These are phyloP conservation scores for Ennomos fuscantarius DNA, from an alignment of 2,888 invertebrate species.

Conservation along the genomic window DNA sequence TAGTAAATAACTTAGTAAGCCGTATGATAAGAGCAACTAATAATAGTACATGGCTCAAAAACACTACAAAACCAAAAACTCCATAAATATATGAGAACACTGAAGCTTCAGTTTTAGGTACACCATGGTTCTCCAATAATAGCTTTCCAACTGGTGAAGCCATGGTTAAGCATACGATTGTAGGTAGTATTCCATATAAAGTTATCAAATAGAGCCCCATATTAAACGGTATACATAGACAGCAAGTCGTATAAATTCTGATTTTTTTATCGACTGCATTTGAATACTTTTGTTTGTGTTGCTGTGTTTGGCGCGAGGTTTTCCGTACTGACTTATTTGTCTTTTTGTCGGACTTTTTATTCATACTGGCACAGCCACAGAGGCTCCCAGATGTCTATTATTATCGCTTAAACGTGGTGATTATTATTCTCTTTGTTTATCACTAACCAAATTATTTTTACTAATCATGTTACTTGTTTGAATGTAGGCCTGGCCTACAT, in stretches of 20 bases:
- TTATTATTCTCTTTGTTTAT: too few species aligned
- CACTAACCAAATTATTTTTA: too few species aligned
- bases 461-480: too few species aligned
- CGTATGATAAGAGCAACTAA: conserved; percentile 33
- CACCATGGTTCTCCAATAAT: conserved; percentile 37
- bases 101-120: conserved; percentile 36
- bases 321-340: too few species aligned
- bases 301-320: too few species aligned
- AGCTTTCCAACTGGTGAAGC: conserved; percentile 35
- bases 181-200: conserved; percentile 47
- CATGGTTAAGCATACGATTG: conserved; percentile 41
- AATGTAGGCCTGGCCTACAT: too few species aligned
- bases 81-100: conserved; percentile 38
- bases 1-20: conserved; percentile 32
- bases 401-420: too few species aligned
- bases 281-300: too few species aligned
- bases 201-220: conserved; percentile 45
- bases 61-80: conserved; percentile 38
- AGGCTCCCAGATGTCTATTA: too few species aligned
- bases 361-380: too few species aligned
- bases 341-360: too few species aligned
- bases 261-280: too few species aligned
- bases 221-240: conserved; percentile 42
- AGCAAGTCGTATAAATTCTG: conserved; percentile 29
- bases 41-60: conserved; percentile 43